Evolutionary conservation across 2,888 invertebrate species (phyloP).

Genomic region (Dioctria rufipes): DNA sequence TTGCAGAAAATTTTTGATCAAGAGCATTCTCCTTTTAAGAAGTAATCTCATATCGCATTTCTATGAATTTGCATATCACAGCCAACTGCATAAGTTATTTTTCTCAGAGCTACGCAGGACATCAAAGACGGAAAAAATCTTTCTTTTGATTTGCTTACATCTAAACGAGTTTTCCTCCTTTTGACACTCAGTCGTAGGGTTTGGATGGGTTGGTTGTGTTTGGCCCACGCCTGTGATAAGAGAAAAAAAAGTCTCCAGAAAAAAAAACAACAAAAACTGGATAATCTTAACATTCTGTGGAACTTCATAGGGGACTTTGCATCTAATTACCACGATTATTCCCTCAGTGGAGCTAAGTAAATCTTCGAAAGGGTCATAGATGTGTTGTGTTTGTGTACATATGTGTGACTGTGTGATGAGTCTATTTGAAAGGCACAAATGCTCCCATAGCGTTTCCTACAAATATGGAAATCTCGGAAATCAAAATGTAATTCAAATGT

Average conservation of each 20-base stretch:
- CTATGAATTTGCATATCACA: conserved; percentile 53
- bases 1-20: conserved; percentile 38
- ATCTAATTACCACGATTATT: conserved; percentile 47
- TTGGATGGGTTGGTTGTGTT: not conserved
- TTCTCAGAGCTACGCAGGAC: conserved; percentile 30
- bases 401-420: not conserved
- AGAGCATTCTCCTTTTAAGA: conserved; percentile 28
- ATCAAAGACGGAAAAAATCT: conserved; percentile 33
- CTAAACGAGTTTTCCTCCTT: conserved; percentile 40
- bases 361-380: conserved; percentile 32
- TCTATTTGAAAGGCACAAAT: conserved; percentile 19
- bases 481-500: conserved; percentile 52
- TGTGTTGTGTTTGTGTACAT: too few species aligned
- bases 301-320: conserved; percentile 47
- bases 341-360: conserved; percentile 44
- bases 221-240: not conserved
- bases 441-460: conserved; percentile 11
- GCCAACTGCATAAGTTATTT: conserved; percentile 39
- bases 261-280: conserved; percentile 29
- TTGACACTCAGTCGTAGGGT: conserved; percentile 3
- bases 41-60: conserved; percentile 47
- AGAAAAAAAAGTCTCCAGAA: not conserved
- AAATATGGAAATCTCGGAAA: conserved; percentile 44
- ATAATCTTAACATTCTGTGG: conserved; percentile 49
- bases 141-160: conserved; percentile 45